Evolutionary conservation across 1,140 invertebrate genomes (phyloP).

Genomic region (Cydia pomonella): DNA sequence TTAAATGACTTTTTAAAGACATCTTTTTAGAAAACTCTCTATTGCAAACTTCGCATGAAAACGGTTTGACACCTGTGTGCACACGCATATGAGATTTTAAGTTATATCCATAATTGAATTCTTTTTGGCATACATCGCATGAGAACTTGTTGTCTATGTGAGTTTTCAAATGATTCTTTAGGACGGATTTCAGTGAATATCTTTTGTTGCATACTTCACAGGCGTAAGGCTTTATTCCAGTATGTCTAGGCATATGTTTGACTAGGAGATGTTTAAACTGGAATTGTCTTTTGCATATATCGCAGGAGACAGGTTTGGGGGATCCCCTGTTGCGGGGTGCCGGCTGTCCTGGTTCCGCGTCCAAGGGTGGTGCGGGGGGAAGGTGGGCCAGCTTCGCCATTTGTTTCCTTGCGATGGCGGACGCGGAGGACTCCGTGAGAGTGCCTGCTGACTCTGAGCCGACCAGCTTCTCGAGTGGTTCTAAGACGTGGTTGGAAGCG

Average conservation of each 20-base stretch:
- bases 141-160: neutral
- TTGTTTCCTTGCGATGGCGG: neutral
- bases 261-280: constrained; percentile 6
- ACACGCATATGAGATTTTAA: neutral
- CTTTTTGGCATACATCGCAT: neutral
- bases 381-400: neutral
- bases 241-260: constrained; percentile 74
- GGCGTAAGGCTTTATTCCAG: constrained; percentile 59
- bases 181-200: constrained; percentile 1
- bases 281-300: constrained; percentile 5
- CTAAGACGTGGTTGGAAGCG: neutral
- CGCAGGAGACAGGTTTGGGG: neutral
- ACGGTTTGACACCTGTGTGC: neutral
- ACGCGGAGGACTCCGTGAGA: neutral
- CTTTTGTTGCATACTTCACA: constrained; percentile 76
- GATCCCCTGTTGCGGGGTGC: neutral
- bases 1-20: neutral
- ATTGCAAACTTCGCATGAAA: neutral
- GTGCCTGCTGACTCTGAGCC: neutral
- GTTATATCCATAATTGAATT: neutral
- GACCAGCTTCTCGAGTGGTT: neutral
- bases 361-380: neutral
- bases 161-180: neutral
- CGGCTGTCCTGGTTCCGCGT: neutral
- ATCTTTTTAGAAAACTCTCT: neutral